These are phyloP conservation scores for Chaitophorus viminalis DNA, from an alignment of 2,888 invertebrate species.

Conservation along the genomic window DNA sequence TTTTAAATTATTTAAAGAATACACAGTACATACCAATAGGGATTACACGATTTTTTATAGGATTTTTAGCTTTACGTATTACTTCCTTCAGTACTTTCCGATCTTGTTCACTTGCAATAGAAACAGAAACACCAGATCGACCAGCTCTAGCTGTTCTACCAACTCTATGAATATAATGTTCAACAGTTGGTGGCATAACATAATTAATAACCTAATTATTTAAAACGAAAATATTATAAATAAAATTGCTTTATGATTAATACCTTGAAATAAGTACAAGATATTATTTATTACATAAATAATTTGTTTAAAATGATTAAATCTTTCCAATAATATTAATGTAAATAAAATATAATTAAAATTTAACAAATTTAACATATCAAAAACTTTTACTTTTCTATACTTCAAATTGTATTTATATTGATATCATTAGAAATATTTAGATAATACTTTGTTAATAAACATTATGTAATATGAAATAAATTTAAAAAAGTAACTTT, in stretches of 20 bases:
- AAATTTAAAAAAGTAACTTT: constrained; percentile 65
- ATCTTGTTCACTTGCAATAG: constrained; percentile 93
- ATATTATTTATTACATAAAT: neutral
- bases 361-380: no score
- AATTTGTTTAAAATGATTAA: no score
- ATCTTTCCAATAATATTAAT: no score
- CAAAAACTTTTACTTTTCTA: no score
- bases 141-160: constrained; percentile 97
- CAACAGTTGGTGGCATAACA: constrained; percentile 91
- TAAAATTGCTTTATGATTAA: no score
- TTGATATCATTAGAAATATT: no score
- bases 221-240: neutral
- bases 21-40: constrained; percentile 72
- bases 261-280: neutral
- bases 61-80: constrained; percentile 83
- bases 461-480: neutral
- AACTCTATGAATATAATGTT: constrained; percentile 96
- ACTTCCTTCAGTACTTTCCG: constrained; percentile 90
- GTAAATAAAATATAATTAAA: no score
- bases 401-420: no score
- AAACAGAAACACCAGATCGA: constrained; percentile 91
- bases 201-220: constrained; percentile 82
- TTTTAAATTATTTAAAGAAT: neutral
- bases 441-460: no score
- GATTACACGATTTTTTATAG: constrained; percentile 88